Evolutionary conservation across 92 coral and sea anemone genomes (phyloP).

Genomic region (Nematostella vectensis): DNA sequence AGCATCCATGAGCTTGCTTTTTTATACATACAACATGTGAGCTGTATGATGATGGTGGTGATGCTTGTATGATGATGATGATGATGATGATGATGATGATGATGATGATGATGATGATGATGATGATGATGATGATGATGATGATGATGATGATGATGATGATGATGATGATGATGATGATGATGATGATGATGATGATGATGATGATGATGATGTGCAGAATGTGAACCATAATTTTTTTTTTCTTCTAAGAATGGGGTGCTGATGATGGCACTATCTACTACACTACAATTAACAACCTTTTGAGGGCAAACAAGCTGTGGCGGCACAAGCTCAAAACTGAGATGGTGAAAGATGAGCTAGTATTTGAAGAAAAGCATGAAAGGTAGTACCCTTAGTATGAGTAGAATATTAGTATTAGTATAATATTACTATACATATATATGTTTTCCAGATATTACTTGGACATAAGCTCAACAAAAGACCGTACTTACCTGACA

Average conservation of each 20-base stretch:
- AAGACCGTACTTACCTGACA: slow-evolving; percentile 75
- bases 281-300: slow-evolving; percentile 65
- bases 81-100: not conserved
- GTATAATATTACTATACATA: not conserved
- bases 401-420: too few relatives aligned
- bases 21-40: too few relatives aligned
- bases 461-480: slow-evolving; percentile 84
- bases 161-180: not conserved
- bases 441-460: slow-evolving; percentile 34
- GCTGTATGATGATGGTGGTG: too few relatives aligned
- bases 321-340: slow-evolving; percentile 66
- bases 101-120: not conserved
- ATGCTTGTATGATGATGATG: too few relatives aligned
- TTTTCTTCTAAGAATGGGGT: slow-evolving; percentile 68
- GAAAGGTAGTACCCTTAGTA: slow-evolving; percentile 69
- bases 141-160: not conserved
- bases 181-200: not conserved
- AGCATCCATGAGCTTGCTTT: too few relatives aligned
- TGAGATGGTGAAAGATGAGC: slow-evolving; percentile 44
- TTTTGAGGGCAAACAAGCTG: slow-evolving; percentile 53
- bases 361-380: slow-evolving; percentile 78
- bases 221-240: not conserved
- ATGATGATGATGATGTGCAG: not conserved
- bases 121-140: not conserved
- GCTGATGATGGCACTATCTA: slow-evolving; percentile 57